Base-by-base conservation (phyloP, 2,113 vertebrate genomes). In the Telmatochromis bifrenatus region DNA sequence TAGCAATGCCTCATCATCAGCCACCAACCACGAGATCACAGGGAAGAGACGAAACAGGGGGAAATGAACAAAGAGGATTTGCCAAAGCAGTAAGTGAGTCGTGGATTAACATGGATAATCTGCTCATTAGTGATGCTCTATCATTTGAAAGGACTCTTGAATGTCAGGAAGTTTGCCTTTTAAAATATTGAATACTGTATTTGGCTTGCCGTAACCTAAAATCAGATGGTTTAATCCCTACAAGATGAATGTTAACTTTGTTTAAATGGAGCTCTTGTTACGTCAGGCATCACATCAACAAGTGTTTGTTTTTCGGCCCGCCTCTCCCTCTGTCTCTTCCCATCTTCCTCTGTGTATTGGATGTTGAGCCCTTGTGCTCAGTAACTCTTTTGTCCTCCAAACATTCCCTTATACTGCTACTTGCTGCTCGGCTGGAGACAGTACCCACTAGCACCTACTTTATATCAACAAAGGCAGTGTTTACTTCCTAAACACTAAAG, bases 311-410 rank as follows among this genome's bases (percentile, higher is more conserved):
- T 85, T 73, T 91, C 14, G 19, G 77, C 89, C 84, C 58, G 37
- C 91, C 90, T 84, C 73, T 82, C 82, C 53, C 56, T 73, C 84
- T 82, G 81, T 86, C 79, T 86, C 90, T 62, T 51, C 49, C 82
- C 28, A 77, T 87, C 82, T 83, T 90, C 90, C 93, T 91, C 81
- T 84, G 84, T 85, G 82, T 90, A 86, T 88, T 94, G 91, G 88
- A 95, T 89, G 88, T 90, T 93, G 84, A 92, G 87, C 83, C 73
- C 89, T 91, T 95, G 88, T 94, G 87, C 87, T 94, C 94, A 95
- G 91, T 95, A 88, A 91, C 91, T 94, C 95, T 91, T 94, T 96
- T 97, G 96, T 96, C 91, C 42, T 84, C 89, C 84, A 90, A 87
- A 91, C 92, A 89, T 89, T 91, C 93, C 83, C 83, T 92, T 94